These are phyloP conservation scores for Heliconius aoede DNA, from an alignment of 2,888 invertebrate species.

Conservation along the genomic window DNA sequence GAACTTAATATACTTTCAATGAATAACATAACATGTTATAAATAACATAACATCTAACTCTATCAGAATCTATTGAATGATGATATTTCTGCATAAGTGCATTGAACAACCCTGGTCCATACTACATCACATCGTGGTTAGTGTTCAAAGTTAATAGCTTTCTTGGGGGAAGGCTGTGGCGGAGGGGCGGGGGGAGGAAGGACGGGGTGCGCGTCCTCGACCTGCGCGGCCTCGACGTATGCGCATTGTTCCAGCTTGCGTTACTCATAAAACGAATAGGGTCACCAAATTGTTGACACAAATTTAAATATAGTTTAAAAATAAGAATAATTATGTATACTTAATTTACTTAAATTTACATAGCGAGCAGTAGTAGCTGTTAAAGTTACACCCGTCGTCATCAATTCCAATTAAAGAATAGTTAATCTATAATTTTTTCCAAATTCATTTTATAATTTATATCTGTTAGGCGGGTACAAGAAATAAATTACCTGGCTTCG, in stretches of 20 bases:
- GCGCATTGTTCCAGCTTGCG: constrained; percentile 66
- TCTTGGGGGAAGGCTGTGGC: constrained; percentile 33
- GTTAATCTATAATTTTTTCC: not conserved
- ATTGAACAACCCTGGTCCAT: not conserved
- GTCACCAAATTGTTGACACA: constrained; percentile 37
- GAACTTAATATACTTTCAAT: not conserved
- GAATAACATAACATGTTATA: too few species aligned
- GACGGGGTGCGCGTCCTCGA: constrained; percentile 74
- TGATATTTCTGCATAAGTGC: not conserved
- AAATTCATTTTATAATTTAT: constrained; percentile 18
- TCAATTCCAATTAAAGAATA: constrained; percentile 7
- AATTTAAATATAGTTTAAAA: not conserved
- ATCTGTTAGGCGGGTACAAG: not conserved
- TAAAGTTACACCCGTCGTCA: constrained; percentile 6
- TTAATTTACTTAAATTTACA: constrained; percentile 4
- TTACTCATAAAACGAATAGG: constrained; percentile 47
- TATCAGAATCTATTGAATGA: too few species aligned
- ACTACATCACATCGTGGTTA: constrained; percentile 5
- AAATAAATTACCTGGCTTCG: constrained; percentile 8
- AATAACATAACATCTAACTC: too few species aligned
- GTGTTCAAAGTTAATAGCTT: constrained; percentile 33
- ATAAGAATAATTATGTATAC: not conserved
- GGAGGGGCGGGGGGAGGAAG: constrained; percentile 57
- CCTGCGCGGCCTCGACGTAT: constrained; percentile 74
- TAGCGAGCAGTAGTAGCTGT: not conserved